A percentile compares a stretch with the other conserved stretches of the same genome.
Evolutionary conservation across 2,888 invertebrate species (phyloP).

Genomic region (Hirtodrosophila trivittata): DNA sequence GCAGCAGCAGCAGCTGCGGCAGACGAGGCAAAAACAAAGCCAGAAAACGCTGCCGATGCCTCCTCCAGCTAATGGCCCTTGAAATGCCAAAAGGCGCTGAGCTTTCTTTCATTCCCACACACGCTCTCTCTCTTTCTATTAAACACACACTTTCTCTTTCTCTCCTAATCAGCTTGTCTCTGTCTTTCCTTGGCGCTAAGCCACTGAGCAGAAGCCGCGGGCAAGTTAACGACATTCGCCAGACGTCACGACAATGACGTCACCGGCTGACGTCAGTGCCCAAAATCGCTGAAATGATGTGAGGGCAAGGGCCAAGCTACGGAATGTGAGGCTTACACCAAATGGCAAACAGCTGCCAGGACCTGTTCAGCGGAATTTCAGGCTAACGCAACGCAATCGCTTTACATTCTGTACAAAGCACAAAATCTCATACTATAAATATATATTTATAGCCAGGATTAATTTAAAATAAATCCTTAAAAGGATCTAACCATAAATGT

Average conservation of each 20-base stretch:
- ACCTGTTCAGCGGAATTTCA: constrained; percentile 4
- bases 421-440: no score
- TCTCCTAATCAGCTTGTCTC: background rate
- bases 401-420: no score
- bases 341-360: constrained; percentile 28
- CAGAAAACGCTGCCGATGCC: constrained; percentile 9
- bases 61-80: constrained; percentile 55
- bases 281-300: constrained; percentile 34
- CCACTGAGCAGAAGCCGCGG: constrained; percentile 3
- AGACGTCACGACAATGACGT: constrained; percentile 71
- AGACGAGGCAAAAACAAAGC: background rate
- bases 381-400: no score
- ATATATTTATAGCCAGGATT: no score
- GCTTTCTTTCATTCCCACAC: background rate
- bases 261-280: constrained; percentile 68
- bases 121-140: background rate
- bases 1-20: constrained; percentile 62
- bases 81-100: constrained; percentile 68
- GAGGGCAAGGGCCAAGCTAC: constrained; percentile 19
- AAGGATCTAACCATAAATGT: no score
- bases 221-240: constrained; percentile 27
- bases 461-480: no score
- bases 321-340: constrained; percentile 26
- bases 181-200: background rate
- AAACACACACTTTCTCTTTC: constrained; percentile 13